Evolutionary conservation across 2,797 vertebrate genomes (phyloP).

Genomic region (Mormyrus proboscirostris): DNA sequence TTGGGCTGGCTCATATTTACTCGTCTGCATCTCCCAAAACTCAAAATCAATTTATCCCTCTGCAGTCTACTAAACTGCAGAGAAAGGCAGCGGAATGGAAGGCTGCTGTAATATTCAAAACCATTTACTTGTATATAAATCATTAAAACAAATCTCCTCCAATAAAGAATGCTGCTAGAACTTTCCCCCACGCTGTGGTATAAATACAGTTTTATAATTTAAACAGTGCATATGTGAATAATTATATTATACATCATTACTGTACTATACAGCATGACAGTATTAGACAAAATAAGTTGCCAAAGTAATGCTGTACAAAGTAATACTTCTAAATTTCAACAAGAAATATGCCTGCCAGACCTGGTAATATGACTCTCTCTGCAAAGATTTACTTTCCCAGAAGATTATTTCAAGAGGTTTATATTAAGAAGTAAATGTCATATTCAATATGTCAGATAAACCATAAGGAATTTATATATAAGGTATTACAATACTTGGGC

Average conservation of each 20-base stretch:
- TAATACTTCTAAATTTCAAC: slow-evolving; percentile 5
- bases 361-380: neutral
- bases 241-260: neutral
- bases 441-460: slow-evolving; percentile 3
- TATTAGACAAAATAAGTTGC: neutral
- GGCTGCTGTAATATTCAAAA: neutral
- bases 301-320: neutral
- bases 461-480: neutral
- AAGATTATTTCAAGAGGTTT: slow-evolving; percentile 17
- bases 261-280: neutral
- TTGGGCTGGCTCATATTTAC: neutral
- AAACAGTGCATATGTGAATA: neutral
- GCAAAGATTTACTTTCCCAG: slow-evolving; percentile 10
- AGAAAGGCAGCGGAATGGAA: neutral
- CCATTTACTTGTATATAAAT: neutral
- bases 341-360: neutral
- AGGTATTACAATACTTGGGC: neutral
- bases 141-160: neutral
- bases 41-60: neutral
- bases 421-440: slow-evolving; percentile 14
- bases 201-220: neutral
- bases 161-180: neutral
- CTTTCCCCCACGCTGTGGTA: neutral
- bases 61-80: neutral
- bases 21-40: neutral